Evolutionary conservation across 2,888 invertebrate species (phyloP).

Genomic region (Urechis unicinctus): DNA sequence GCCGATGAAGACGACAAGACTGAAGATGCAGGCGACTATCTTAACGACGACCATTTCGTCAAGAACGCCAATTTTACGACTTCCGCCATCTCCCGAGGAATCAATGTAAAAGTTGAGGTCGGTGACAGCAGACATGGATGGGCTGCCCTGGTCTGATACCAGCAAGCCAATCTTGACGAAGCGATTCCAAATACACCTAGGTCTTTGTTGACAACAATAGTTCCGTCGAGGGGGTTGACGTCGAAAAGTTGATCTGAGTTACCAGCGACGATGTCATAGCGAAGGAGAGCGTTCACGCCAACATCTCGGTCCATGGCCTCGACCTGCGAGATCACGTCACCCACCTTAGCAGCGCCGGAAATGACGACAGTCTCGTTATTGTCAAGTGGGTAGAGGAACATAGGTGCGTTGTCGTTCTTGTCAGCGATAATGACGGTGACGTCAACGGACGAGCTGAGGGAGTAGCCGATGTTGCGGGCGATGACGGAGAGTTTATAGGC

Average conservation of each 20-base stretch:
- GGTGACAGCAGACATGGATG: not conserved
- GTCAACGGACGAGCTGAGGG: not conserved
- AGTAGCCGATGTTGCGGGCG: not conserved
- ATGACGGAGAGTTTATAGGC: slow-evolving; percentile 12
- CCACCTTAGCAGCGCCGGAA: not conserved
- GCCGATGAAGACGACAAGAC: not conserved
- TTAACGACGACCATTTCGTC: not conserved
- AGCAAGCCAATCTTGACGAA: not conserved
- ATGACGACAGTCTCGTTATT: not conserved
- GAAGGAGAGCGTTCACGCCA: not conserved
- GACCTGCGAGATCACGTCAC: not conserved
- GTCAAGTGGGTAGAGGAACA: not conserved
- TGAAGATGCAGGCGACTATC: not conserved
- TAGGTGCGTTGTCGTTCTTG: slow-evolving; percentile 3
- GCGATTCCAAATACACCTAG: not conserved
- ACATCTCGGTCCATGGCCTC: not conserved
- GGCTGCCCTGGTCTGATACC: not conserved
- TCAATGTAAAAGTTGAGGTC: not conserved
- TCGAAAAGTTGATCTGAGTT: not conserved
- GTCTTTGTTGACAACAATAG: not conserved
- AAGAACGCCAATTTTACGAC: not conserved
- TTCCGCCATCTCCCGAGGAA: not conserved
- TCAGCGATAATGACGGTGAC: not conserved
- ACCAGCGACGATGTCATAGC: not conserved
- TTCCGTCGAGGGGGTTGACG: not conserved